These are phyloP conservation scores for Halotydeus destructor DNA, from an alignment of 1,140 invertebrate species.

Conservation along the genomic window DNA sequence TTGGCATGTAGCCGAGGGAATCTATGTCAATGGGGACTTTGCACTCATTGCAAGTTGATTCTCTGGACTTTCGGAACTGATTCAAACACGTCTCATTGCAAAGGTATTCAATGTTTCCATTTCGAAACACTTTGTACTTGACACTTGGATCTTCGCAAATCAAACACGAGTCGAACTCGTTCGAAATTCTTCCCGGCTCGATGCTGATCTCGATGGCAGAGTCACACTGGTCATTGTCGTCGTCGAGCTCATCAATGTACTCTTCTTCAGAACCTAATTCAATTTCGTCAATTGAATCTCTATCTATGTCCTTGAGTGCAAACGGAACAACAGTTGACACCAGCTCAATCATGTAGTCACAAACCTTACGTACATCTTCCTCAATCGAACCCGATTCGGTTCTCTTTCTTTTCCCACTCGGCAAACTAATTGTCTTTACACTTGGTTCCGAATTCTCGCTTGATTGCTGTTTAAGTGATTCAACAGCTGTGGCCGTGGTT, in stretches of 20 bases:
- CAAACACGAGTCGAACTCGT: conserved; percentile 6
- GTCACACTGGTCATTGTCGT: neutral
- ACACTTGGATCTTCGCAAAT: conserved; percentile 23
- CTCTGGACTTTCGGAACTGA: conserved; percentile 21
- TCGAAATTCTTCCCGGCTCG: neutral
- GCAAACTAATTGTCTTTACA: too few species aligned
- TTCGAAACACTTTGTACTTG: conserved; percentile 28
- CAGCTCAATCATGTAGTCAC: conserved; percentile 4
- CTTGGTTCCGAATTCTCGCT: too few species aligned
- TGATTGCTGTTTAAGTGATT: too few species aligned
- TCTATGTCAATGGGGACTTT: neutral
- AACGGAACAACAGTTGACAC: conserved; percentile 1
- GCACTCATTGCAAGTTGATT: conserved; percentile 16
- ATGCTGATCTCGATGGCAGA: neutral
- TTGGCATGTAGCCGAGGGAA: neutral
- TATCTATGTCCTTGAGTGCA: neutral
- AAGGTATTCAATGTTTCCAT: conserved; percentile 26
- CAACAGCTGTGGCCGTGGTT: too few species aligned
- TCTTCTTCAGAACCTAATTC: neutral
- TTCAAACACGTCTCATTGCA: conserved; percentile 19
- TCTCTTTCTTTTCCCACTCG: too few species aligned
- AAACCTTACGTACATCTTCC: neutral
- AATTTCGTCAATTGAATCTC: neutral
- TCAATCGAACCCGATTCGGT: too few species aligned
- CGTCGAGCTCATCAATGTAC: neutral